Conservation (phyloP, 2,888 invertebrate genomes). For the Metalampra italica region DNA sequence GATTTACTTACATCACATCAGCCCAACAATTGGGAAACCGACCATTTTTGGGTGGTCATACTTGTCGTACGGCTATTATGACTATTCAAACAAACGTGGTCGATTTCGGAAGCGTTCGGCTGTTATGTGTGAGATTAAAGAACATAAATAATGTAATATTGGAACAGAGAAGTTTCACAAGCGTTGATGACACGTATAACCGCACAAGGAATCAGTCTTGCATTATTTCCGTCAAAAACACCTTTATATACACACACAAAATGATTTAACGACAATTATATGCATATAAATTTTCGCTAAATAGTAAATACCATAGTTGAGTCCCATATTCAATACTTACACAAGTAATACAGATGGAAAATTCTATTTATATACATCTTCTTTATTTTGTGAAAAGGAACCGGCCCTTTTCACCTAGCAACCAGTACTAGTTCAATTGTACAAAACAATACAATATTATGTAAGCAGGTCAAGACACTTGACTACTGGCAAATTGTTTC, state of each 20-base stretch:
- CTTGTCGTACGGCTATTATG: too few relatives aligned
- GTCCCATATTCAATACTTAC: conserved; percentile 72
- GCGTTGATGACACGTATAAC: conserved; percentile 24
- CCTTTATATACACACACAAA: conserved; percentile 66
- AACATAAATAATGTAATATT: not conserved
- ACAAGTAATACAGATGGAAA: conserved; percentile 46
- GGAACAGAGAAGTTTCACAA: not conserved
- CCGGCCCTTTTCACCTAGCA: conserved; percentile 61
- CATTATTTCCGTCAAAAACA: conserved; percentile 43
- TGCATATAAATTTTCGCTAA: conserved; percentile 62
- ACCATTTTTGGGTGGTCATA: too few relatives aligned
- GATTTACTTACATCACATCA: too few relatives aligned
- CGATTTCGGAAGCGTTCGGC: too few relatives aligned
- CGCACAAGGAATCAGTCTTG: conserved; percentile 66
- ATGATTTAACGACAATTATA: conserved; percentile 47
- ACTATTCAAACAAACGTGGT: too few relatives aligned
- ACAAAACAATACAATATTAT: conserved; percentile 48
- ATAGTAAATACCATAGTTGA: conserved; percentile 75
- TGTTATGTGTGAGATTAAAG: not conserved
- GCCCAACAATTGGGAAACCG: too few relatives aligned
- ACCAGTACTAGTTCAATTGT: conserved; percentile 56
- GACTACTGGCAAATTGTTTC: not conserved
- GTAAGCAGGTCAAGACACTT: conserved; percentile 3
- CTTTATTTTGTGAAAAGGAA: conserved; percentile 39
- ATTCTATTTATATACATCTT: conserved; percentile 48